Evolutionary conservation across 2,888 invertebrate genomes (phyloP), one percentile per base, ranked within the genome.

Genomic region (Rhagonycha lutea): DNA sequence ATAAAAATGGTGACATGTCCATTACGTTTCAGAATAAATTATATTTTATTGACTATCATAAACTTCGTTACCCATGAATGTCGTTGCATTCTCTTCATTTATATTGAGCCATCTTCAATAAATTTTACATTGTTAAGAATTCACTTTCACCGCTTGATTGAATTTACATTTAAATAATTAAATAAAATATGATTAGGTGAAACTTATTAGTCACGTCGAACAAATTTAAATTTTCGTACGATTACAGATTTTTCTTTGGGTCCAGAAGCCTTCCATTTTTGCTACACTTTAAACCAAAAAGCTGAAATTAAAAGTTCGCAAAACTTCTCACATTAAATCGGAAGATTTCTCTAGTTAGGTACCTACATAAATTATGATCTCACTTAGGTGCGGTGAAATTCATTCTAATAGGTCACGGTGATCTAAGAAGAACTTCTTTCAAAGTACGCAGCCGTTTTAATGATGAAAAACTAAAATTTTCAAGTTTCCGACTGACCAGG

Each of bases 341-440:
- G 47, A 47, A 47, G 47, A 47, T 47, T 47, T 47, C 47, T 47
- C 47, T 47, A 47, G 47, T 26, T n/a, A 26, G 26, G 26, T 47
- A 47, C 47, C 47, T 47, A 47, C 47, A 47, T 47, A 47, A 47
- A 47, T 47, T 47, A 73, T 74, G 71, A 77, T 68, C 74, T 74
- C 74, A 74, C 74, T 71, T 47, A 73, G 77, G 77, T 70, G 77
- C 77, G 77, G 77, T 74, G 74, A 65, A 65, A 74, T 77, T 72
- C 72, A 61, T 73, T 12, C 47, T 12, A 47, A 72, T 69, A 77
- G 74, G 71, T 74, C 77, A 74, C 67, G 78, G 63, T 75, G 75
- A 78, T 73, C 78, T 74, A 78, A 69, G 75, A 24, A 71, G 75
- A 24, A 71, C 62, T 74, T 74, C 68, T 76, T 76, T 32, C 32